Base-by-base conservation (phyloP, 2,797 vertebrate genomes). In the Otus scops region DNA sequence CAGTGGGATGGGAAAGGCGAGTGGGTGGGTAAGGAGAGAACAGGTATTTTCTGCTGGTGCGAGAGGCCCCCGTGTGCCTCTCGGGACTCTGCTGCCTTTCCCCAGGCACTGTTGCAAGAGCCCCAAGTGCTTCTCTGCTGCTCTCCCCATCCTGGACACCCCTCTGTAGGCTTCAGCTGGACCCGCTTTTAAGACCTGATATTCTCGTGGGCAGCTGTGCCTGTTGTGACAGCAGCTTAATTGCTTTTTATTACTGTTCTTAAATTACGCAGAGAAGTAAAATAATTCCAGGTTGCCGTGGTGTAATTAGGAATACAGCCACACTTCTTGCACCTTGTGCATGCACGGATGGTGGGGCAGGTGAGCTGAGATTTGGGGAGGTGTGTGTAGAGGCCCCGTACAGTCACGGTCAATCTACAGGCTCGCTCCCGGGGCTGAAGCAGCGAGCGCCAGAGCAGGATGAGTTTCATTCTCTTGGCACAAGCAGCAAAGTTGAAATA, bases 301-400 rank as follows among this genome's bases (percentile, higher is more conserved):
- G 36, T 39, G 41, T 26, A 53, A 30, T 41, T 34, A 19, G 67
- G 41, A 65, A 11, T 8, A 38, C 7, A 57, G 69, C 22, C 2
- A 5, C 14, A 20, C 21, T 14, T 64, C 79, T 83, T 32, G 6
- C 14, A 38, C 19, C 27, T 54, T 8, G 9, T 21, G 50, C 0
- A 8, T 27, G 39, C 18, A 16, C 0, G 0, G 39, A 8, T 0
- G 1, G 13, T 6, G 39, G 21, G 13, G 9, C 19, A 30, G 39
- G 24, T 8, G 78, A 80, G 28, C 0, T 0, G 13, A 14, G 36
- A 11, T 30, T 47, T 68, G 71, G 36, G 60, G 28, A 65, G 19
- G 28, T 51, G 38, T 0, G 1, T 2, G 65, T 7, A 45, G 67
- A 26, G 34, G 34, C 15, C 16, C n/a, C 1, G 0, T 30, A 9